Base-by-base conservation (phyloP, 1,140 invertebrate species). In the Drosophila leontia region DNA sequence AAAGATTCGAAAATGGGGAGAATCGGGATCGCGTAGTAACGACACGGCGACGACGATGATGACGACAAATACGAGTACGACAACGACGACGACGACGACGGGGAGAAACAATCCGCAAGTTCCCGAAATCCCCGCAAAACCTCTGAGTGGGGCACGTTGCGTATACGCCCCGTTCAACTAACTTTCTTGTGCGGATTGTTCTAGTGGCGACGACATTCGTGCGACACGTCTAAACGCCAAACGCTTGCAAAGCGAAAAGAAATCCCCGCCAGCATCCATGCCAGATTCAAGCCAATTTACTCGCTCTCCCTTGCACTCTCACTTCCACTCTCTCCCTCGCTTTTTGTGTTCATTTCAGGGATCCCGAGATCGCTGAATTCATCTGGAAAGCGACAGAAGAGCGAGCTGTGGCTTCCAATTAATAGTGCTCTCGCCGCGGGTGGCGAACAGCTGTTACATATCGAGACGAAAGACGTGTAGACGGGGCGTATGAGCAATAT, bases 211-310 rank as follows among this genome's bases (percentile, higher is more conserved):
- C 61, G 67, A 84, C 84, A 84, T 84, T 68, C 75, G 68, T 84
- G 80, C 84, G 81, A 88, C 83, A 88, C 85, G 86, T 90, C 85
- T 71, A 90, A 85, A 80, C 86, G 85, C 86, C 60, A 81, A 90
- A 90, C 85, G 85, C 78, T 90, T 80, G 86, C 81, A 76, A 85
- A 79, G 58, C 85, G 85, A 90, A 90, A 90, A 90, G 85, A 90
- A 90, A 75, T 67, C 53, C 32, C 69, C 69, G 59, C 63, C 44
- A 56, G 19, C 39, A 61, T 26, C 39, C 23, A 75, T 37, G 39
- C 29, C 59, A 63, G 50, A 79, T 78, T 64, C 56, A 78, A 79
- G 77, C 75, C 57, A 79, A 79, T 79, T 78, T 60, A 19, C 63
- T 41, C 32, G 44, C 72, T 74, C 61, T 23, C 23, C 8, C 23